phyloP scores from a whole-genome alignment of 2,888 invertebrate species.

The Piscicola geometra region DNA sequence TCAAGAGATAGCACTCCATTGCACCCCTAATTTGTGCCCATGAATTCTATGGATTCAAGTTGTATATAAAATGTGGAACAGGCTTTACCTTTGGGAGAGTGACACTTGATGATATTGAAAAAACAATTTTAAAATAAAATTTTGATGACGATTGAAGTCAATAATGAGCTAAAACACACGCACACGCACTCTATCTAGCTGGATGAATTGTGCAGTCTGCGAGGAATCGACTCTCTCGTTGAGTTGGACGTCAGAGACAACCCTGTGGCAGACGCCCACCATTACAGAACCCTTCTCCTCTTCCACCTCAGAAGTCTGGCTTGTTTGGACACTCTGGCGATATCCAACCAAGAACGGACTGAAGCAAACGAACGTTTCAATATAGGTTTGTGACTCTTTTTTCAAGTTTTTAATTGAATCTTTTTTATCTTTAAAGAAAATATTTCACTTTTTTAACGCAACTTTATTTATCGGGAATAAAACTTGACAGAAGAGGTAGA shows the following conservation, averaged over 20 bases:
- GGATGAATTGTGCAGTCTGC: slow-evolving; percentile 47
- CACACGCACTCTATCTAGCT: neutral
- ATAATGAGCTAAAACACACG: neutral
- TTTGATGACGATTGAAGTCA: no score
- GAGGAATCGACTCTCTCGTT: slow-evolving; percentile 51
- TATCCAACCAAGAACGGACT: neutral
- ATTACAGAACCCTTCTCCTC: neutral
- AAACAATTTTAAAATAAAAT: no score
- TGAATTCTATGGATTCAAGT: no score
- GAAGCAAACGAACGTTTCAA: neutral
- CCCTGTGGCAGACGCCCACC: neutral
- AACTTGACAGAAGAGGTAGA: slow-evolving; percentile 31
- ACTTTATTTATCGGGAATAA: no score
- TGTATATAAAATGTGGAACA: no score
- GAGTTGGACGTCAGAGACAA: slow-evolving; percentile 46
- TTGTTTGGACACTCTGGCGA: neutral
- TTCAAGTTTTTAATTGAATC: neutral
- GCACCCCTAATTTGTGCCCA: no score
- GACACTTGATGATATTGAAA: no score
- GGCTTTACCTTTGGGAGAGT: no score
- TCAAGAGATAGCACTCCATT: no score
- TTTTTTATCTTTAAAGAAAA: no score
- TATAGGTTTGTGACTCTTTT: neutral
- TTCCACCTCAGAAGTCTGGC: neutral
- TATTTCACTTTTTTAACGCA: no score